Conservation (phyloP, 1,140 invertebrate genomes). For the Harpegnathos saltator region DNA sequence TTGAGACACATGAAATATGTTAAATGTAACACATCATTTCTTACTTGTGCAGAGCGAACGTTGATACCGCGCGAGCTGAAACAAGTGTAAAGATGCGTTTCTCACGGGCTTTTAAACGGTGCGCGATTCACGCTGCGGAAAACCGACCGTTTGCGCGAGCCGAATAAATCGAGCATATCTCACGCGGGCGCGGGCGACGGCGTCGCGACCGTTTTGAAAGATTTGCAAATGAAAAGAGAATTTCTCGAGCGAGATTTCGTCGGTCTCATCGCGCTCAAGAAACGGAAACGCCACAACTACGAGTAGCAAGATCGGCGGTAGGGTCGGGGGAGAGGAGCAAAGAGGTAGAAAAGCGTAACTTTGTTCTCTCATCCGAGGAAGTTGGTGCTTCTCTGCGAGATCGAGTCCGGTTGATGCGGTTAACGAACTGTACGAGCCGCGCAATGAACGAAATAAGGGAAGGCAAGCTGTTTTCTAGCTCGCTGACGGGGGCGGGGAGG, state of each 20-base stretch:
- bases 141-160: neutral
- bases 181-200: no score
- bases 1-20: no score
- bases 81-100: no score
- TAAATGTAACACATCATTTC: no score
- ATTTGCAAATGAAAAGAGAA: constrained; percentile 40
- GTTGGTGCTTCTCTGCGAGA: constrained; percentile 53
- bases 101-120: neutral
- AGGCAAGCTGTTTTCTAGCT: constrained; percentile 50
- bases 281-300: neutral
- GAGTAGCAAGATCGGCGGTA: neutral
- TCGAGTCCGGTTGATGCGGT: constrained; percentile 59
- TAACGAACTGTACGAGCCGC: constrained; percentile 60
- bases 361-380: constrained; percentile 67
- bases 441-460: constrained; percentile 55
- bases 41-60: no score
- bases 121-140: neutral
- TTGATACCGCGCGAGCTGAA: no score
- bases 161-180: constrained; percentile 40
- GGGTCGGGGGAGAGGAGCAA: neutral
- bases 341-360: constrained; percentile 62
- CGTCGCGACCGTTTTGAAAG: constrained; percentile 18
- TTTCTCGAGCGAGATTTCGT: constrained; percentile 33
- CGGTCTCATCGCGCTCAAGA: constrained; percentile 36
- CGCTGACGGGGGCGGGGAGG: neutral